Percentiles rank a stretch among this genome's conserved stretches.
Conservation (phyloP, 2,797 vertebrate genomes). For the Siniperca obscura region DNA sequence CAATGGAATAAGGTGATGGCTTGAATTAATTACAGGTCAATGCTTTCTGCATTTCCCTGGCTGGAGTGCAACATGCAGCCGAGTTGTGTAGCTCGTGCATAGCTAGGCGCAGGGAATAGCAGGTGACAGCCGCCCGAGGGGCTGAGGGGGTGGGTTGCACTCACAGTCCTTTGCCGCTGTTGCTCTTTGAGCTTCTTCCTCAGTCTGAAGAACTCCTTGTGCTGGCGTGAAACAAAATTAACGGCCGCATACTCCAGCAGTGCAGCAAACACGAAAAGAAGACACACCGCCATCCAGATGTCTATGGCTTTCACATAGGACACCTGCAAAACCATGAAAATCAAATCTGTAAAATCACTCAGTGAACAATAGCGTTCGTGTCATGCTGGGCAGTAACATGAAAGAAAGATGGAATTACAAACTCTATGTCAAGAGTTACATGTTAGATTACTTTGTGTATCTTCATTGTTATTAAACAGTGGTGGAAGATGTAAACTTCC, state of each 20-base stretch:
- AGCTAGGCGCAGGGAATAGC: conserved; percentile 66
- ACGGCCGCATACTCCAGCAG: conserved; percentile 94
- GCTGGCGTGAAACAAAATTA: conserved; percentile 96
- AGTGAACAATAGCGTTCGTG: not conserved
- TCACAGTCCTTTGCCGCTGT: conserved; percentile 88
- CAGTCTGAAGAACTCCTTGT: conserved; percentile 94
- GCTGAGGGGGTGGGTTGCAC: conserved; percentile 74
- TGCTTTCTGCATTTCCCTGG: conserved; percentile 43
- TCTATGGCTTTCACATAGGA: conserved; percentile 97
- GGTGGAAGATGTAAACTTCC: not conserved
- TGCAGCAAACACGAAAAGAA: conserved; percentile 94
- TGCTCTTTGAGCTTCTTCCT: conserved; percentile 87
- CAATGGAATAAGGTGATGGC: conserved; percentile 57
- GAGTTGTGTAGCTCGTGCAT: conserved; percentile 60
- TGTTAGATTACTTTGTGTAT: not conserved
- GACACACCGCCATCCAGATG: conserved; percentile 98
- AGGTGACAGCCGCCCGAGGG: conserved; percentile 76
- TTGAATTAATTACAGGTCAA: conserved; percentile 80
- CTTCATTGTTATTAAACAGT: not conserved
- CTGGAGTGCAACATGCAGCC: conserved; percentile 62
- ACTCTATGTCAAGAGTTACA: not conserved
- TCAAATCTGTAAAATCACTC: conserved; percentile 4
- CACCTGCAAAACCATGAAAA: conserved; percentile 81
- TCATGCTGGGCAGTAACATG: not conserved
- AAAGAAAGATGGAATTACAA: conserved; percentile 4